These are phyloP conservation scores for Salvelinus fontinalis DNA, from an alignment of 2,113 vertebrate species.

Conservation along the genomic window DNA sequence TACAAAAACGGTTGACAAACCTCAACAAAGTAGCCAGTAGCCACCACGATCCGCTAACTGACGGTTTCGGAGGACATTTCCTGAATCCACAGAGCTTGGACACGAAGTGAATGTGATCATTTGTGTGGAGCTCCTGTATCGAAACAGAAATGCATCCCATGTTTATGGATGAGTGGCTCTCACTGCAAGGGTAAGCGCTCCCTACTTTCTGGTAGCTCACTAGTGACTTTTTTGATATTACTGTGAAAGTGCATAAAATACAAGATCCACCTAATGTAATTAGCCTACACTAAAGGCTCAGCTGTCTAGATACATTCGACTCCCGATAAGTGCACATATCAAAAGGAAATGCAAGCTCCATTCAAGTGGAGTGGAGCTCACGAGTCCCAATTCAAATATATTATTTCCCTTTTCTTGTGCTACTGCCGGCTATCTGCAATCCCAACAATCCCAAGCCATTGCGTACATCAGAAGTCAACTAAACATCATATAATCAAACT, in stretches of 20 bases:
- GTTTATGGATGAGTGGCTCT: conserved; percentile 18
- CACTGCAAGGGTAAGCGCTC: neutral
- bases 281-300: neutral
- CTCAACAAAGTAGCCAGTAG: conserved; percentile 26
- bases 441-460: neutral
- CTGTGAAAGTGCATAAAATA: neutral
- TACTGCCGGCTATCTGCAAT: neutral
- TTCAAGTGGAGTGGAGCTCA: neutral
- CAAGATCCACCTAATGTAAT: neutral
- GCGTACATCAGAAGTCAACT: neutral
- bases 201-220: neutral
- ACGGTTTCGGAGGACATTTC: conserved; percentile 21
- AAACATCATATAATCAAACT: neutral
- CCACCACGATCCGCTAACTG: conserved; percentile 26
- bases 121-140: conserved; percentile 36
- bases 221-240: neutral
- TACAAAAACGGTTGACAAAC: conserved; percentile 33
- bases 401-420: neutral
- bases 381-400: neutral
- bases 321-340: neutral
- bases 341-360: neutral
- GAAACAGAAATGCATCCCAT: conserved; percentile 29
- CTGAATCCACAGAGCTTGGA: conserved; percentile 40
- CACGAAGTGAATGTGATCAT: conserved; percentile 29
- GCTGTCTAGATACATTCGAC: neutral